These are phyloP conservation scores for Apamea monoglypha DNA, from an alignment of 2,888 invertebrate genomes.

Conservation along the genomic window DNA sequence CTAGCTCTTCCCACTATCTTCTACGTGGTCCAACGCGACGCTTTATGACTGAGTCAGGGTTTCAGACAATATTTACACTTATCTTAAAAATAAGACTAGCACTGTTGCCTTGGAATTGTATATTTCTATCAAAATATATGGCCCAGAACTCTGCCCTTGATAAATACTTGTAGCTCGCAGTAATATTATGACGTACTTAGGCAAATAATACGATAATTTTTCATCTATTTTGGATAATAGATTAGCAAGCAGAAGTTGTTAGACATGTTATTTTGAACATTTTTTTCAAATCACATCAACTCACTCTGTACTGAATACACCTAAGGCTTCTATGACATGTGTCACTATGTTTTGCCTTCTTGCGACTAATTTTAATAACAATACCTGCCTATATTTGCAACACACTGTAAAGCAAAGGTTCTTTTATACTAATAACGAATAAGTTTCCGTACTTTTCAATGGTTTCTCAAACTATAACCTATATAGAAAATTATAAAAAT, in stretches of 20 bases:
- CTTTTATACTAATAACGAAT: neutral
- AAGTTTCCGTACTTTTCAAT: neutral
- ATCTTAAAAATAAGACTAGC: constrained; percentile 8
- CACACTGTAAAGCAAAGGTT: too few relatives aligned
- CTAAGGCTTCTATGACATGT: neutral
- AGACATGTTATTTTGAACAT: neutral
- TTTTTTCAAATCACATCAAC: neutral
- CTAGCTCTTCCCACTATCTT: neutral
- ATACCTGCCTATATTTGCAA: neutral
- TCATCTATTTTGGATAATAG: neutral
- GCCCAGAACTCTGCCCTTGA: neutral
- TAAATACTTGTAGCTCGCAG: neutral
- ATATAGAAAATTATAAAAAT: neutral
- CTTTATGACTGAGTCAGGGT: neutral
- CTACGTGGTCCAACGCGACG: neutral
- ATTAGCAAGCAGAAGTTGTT: neutral
- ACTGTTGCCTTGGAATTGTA: constrained; percentile 15
- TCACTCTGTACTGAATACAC: neutral
- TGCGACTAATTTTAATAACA: neutral
- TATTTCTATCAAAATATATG: constrained; percentile 18
- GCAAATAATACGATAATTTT: neutral
- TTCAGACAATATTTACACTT: neutral
- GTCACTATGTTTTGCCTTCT: neutral
- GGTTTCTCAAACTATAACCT: neutral
- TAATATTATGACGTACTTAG: constrained; percentile 7